Conservation (phyloP, 2,888 invertebrate species). For the Drosophila limbata region DNA sequence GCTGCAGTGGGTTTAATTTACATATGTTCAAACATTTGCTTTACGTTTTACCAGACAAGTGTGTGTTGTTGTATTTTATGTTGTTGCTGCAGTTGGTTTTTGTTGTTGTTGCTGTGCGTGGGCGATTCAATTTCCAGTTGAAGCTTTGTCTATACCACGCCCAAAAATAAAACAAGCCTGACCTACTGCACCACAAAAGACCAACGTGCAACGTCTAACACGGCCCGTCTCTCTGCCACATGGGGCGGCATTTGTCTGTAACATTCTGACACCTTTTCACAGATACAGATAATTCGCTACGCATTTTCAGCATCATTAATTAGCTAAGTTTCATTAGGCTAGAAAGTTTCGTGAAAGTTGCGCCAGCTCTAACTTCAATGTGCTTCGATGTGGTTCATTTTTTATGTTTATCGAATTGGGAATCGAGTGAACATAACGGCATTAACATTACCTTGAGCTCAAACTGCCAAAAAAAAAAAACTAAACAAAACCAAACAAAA, state of each 20-base stretch:
- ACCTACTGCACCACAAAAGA: conserved; percentile 51
- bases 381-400: conserved; percentile 36
- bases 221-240: conserved; percentile 22
- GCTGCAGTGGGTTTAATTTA: conserved; percentile 71
- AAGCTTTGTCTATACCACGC: conserved; percentile 59
- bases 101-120: conserved; percentile 50
- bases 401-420: conserved; percentile 23
- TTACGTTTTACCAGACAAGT: conserved; percentile 40
- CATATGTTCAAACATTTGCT: conserved; percentile 70
- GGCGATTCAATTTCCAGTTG: conserved; percentile 74
- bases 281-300: conserved; percentile 61
- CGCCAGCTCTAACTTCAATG: conserved; percentile 17
- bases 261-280: conserved; percentile 55
- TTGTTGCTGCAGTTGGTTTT: conserved; percentile 9
- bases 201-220: conserved; percentile 28
- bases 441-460: conserved; percentile 76
- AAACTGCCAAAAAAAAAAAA: conserved; percentile 69
- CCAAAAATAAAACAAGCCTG: conserved; percentile 38
- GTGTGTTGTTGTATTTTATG: background rate
- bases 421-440: conserved; percentile 43
- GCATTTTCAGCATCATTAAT: conserved; percentile 75
- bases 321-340: conserved; percentile 61
- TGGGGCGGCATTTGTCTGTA: conserved; percentile 24
- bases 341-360: conserved; percentile 70
- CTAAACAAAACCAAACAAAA: conserved; percentile 11